Evolutionary conservation across 2,797 vertebrate species (phyloP), one percentile per base, ranked within the genome.

Genomic region (Bovichtus variegatus): DNA sequence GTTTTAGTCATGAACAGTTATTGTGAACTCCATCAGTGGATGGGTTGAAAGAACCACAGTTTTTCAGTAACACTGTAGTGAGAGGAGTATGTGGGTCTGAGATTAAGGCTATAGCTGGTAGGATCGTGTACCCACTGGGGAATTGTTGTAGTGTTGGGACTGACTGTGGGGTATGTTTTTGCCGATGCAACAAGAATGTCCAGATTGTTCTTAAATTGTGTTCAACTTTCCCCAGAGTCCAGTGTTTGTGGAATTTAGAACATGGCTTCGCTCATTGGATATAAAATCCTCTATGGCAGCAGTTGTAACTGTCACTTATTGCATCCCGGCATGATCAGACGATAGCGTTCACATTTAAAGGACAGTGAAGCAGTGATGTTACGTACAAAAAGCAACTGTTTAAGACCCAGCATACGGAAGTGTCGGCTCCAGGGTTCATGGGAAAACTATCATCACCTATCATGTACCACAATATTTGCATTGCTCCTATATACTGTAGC

Each of bases 141-240:
- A 86, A 61, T 77, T 71, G 72, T 62, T 77, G 60, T 49, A 60
- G 60, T 50, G 71, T 47, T 47, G 50, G 19, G 57, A 80, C 50
- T 59, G 49, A 67, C 79, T 19, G 0, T 49, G 18, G 75, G 71
- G 25, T 51, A 74, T 34, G 23, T 53, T 55, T 81, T 55, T 84
- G 65, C 87, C 84, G 62, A 83, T 0, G 31, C 83, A 81, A 67
- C 29, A 58, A 71, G 40, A 70, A 74, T 60, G 62, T 65, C 43
- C 40, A 31, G 27, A 85, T 80, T 79, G 65, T 54, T 51, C 55
- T 59, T 54, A 58, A 86, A 82, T 62, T 77, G 60, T 51, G 18
- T 80, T 75, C 61, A 54, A 50, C 44, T 59, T 57, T 78, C 74
- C 82, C 59, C 41, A 59, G 71, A 80, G 82, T 62, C 54, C 29